Evolutionary conservation across 2,888 invertebrate species (phyloP).

Genomic region (Pinctada fucata): DNA sequence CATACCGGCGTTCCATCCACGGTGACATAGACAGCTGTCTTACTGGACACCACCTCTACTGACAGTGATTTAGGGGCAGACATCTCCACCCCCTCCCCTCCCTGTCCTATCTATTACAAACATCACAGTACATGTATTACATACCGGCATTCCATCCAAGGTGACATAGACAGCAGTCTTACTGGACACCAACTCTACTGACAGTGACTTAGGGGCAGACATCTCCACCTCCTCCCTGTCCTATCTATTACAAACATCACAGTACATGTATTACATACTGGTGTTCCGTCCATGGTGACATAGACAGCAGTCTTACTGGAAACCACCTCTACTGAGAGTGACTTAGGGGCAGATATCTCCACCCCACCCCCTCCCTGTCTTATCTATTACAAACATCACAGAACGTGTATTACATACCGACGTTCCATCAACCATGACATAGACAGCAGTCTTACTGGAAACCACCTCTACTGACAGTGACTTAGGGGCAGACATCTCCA

Average conservation of each 20-base stretch:
- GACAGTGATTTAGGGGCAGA: slow-evolving; percentile 31
- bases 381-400: too few species aligned
- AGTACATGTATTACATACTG: slow-evolving; percentile 72
- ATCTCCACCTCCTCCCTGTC: slow-evolving; percentile 25
- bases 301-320: slow-evolving; percentile 76
- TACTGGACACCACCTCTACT: slow-evolving; percentile 65
- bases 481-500: slow-evolving; percentile 35
- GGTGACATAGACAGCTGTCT: slow-evolving; percentile 78
- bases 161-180: slow-evolving; percentile 78
- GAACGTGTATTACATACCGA: slow-evolving; percentile 76
- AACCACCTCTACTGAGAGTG: slow-evolving; percentile 53
- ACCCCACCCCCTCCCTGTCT: too few species aligned
- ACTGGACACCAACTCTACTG: slow-evolving; percentile 63
- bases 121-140: too few species aligned
- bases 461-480: slow-evolving; percentile 53
- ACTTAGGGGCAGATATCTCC: slow-evolving; percentile 33
- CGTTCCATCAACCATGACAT: slow-evolving; percentile 80
- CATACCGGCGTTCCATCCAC: slow-evolving; percentile 81
- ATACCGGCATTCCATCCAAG: too few species aligned
- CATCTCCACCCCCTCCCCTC: slow-evolving; percentile 29
- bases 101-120: too few species aligned
- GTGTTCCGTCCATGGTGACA: slow-evolving; percentile 80
- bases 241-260: too few species aligned
- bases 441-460: slow-evolving; percentile 75
- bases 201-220: slow-evolving; percentile 32